These are phyloP conservation scores for Ctenochaetus hawaiiensis DNA, from an alignment of 2,797 vertebrate species.

Conservation along the genomic window DNA sequence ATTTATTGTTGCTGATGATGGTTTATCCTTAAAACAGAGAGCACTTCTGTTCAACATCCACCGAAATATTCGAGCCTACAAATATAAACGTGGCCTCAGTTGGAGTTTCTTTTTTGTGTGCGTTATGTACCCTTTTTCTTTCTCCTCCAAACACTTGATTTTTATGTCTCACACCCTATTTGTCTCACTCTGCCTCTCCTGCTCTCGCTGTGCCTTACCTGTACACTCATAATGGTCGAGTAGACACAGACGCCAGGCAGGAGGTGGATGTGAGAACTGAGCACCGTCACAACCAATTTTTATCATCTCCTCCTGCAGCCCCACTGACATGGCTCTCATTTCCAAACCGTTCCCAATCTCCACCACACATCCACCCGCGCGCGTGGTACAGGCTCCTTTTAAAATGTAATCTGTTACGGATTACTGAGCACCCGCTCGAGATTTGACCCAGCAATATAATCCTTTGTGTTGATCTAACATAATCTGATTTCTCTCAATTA, in stretches of 20 bases:
- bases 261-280: conserved; percentile 65
- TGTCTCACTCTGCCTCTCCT: conserved; percentile 21
- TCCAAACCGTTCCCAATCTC: conserved; percentile 64
- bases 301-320: conserved; percentile 58
- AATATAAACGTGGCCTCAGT: neutral
- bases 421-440: conserved; percentile 78
- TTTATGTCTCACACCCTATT: conserved; percentile 8
- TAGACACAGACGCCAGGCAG: conserved; percentile 36
- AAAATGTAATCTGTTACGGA: conserved; percentile 84
- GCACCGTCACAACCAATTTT: conserved; percentile 63
- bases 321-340: conserved; percentile 59
- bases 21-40: neutral
- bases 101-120: neutral
- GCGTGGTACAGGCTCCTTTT: conserved; percentile 73
- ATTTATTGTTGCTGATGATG: neutral
- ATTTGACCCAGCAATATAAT: conserved; percentile 82
- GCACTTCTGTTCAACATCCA: neutral
- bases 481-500: conserved; percentile 83
- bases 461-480: conserved; percentile 83
- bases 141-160: conserved; percentile 3
- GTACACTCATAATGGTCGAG: conserved; percentile 41
- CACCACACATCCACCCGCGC: conserved; percentile 50
- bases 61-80: neutral
- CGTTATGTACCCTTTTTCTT: neutral
- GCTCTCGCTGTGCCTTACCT: conserved; percentile 47